Evolutionary conservation across 2,797 vertebrate genomes (phyloP).

Genomic region (Sebastes minor): DNA sequence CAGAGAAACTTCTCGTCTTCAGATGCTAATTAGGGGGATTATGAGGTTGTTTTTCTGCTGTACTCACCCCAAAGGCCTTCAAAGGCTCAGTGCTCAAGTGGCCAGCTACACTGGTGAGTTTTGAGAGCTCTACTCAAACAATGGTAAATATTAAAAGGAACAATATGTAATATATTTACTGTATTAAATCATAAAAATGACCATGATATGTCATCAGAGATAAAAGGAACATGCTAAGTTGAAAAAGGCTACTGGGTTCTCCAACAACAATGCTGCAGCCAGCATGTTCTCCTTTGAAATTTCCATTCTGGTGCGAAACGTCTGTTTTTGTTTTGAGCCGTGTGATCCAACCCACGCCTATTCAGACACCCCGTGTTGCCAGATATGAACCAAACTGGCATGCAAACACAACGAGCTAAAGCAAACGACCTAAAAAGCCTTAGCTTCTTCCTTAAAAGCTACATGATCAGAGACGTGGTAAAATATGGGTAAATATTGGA

Average conservation of each 20-base stretch:
- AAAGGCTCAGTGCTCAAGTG: not conserved
- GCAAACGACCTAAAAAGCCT: not conserved
- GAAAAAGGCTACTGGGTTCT: not conserved
- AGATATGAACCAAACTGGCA: not conserved
- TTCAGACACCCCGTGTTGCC: not conserved
- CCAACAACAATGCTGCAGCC: not conserved
- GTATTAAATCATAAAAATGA: not conserved
- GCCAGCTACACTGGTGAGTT: not conserved
- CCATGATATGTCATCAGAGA: not conserved
- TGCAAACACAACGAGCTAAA: not conserved
- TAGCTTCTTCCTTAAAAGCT: not conserved
- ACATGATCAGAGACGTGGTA: not conserved
- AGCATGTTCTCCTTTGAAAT: not conserved
- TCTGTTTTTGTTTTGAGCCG: not conserved
- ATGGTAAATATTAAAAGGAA: not conserved
- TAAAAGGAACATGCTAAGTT: not conserved
- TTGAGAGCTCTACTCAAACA: not conserved
- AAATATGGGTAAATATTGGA: not conserved
- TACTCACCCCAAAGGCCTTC: not conserved
- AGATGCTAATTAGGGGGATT: conserved; percentile 31
- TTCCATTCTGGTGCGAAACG: not conserved
- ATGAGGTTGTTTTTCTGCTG: conserved; percentile 4
- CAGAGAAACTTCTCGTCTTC: not conserved
- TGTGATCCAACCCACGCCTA: not conserved
- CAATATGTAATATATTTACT: not conserved